Evolutionary conservation across 1,140 invertebrate species (phyloP).

Genomic region (Caenorhabditis latens): DNA sequence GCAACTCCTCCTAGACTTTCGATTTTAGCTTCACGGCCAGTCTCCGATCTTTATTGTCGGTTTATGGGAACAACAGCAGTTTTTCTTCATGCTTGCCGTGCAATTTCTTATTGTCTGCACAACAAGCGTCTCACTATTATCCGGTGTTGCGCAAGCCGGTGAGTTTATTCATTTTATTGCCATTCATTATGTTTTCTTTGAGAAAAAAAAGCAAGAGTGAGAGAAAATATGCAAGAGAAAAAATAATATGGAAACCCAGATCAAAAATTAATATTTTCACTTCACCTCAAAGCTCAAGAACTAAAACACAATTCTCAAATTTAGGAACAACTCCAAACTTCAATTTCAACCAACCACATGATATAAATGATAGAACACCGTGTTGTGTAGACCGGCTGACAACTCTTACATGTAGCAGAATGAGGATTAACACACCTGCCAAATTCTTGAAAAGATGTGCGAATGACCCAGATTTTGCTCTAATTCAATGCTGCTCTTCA

Average conservation of each 20-base stretch:
- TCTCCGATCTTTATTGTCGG: slow-evolving; percentile 44
- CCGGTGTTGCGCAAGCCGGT: slow-evolving; percentile 50
- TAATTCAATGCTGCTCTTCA: slow-evolving; percentile 72
- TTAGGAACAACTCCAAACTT: slow-evolving; percentile 8
- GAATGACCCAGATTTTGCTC: slow-evolving; percentile 71
- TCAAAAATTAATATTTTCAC: neutral
- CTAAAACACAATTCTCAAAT: neutral
- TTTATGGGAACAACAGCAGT: slow-evolving; percentile 55
- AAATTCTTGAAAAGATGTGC: slow-evolving; percentile 69
- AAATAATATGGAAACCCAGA: neutral
- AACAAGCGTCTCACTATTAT: slow-evolving; percentile 39
- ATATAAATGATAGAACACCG: slow-evolving; percentile 69
- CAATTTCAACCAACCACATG: slow-evolving; percentile 42
- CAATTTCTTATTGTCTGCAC: slow-evolving; percentile 53
- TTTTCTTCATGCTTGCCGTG: slow-evolving; percentile 46
- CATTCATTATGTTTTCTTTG: slow-evolving; percentile 19
- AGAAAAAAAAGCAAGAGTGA: neutral
- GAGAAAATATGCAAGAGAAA: neutral
- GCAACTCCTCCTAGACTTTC: slow-evolving; percentile 23
- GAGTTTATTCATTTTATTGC: neutral
- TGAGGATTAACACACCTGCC: slow-evolving; percentile 67
- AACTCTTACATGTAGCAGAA: slow-evolving; percentile 66
- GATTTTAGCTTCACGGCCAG: neutral
- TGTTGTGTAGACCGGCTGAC: slow-evolving; percentile 73
- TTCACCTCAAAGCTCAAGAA: no score